Base-by-base conservation (phyloP, 2,888 invertebrate species). In the Netelia inedita region DNA sequence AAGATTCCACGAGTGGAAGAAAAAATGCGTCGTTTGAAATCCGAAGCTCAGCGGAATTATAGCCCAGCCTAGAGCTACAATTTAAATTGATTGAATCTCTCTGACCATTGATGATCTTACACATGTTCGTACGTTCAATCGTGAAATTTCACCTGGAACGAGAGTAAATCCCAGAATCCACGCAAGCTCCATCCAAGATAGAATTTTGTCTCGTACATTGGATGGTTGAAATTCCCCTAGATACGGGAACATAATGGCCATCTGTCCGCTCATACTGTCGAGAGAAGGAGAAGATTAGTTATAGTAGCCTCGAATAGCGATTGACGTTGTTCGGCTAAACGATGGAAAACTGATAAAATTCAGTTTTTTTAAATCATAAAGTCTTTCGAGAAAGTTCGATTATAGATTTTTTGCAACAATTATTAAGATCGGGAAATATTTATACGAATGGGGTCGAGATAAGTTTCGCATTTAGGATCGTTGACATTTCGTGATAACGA, bases 161-260 rank as follows among this genome's bases (percentile, higher is more conserved):
- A 96, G 91, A 87, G 97, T 96, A 81, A 97, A 96, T 82, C 97
- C 97, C 55, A 96, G 92, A 35, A 96, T 96, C 97, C 97, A 97
- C 93, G 97, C 97, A 93, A 97, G 94, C 94, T 97, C 97, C 96
- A 97, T 96, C 96, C 97, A 97, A 92, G 97, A 96, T 79, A 97
- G 95, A 91, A 97, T 96, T 89, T 96, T 96, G 92, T 97, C 96
- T 91, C 97, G 95, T 93, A 96, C 96, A 92, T 96, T 96, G 66
- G 96, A 96, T 23, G 96, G 96, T 91, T 97, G 97, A 94, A 97
- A 97, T 94, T 97, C 97, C 78, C 97, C 97, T 88, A 97, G 94
- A 94, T 97, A 97, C 0, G 97, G 96, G 94, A 97, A 97, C 88
- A 96, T 96, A 88, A 97, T 96, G 85, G 97, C 96, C 95, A 97